phyloP scores from a whole-genome alignment of 1,140 invertebrate genomes.

The Atta cephalotes region DNA sequence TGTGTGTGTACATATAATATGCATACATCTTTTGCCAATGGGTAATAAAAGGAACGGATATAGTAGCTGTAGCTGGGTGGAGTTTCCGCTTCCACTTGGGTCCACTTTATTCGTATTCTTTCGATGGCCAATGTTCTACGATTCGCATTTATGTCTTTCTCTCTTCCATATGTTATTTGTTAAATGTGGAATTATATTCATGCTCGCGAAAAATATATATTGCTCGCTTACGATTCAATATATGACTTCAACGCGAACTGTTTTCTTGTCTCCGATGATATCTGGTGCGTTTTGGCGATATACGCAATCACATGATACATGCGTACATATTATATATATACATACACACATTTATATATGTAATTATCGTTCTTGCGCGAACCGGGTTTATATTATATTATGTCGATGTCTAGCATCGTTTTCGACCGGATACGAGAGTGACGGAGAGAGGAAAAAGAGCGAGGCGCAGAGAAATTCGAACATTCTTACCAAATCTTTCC shows the following conservation, averaged over 20 bases:
- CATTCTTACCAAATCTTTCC: constrained; percentile 26
- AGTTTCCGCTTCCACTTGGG: constrained; percentile 64
- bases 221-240: constrained; percentile 20
- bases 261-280: constrained; percentile 9
- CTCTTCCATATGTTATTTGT: constrained; percentile 35
- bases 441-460: constrained; percentile 59
- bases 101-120: constrained; percentile 40
- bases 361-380: constrained; percentile 71
- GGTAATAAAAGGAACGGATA: constrained; percentile 64
- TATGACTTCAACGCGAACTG: not conserved
- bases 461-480: constrained; percentile 66
- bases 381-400: constrained; percentile 74
- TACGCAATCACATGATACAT: constrained; percentile 1
- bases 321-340: constrained; percentile 72
- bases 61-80: constrained; percentile 65
- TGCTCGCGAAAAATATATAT: constrained; percentile 22
- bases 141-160: constrained; percentile 58
- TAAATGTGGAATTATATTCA: constrained; percentile 48
- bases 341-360: constrained; percentile 77
- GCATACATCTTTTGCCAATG: constrained; percentile 70
- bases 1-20: constrained; percentile 77
- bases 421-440: constrained; percentile 29
- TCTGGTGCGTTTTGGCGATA: not conserved
- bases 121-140: constrained; percentile 34
- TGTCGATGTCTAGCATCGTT: constrained; percentile 67